These are phyloP conservation scores for Odocoileus virginianus DNA, from an alignment of 2,113 vertebrate genomes.

Conservation along the genomic window DNA sequence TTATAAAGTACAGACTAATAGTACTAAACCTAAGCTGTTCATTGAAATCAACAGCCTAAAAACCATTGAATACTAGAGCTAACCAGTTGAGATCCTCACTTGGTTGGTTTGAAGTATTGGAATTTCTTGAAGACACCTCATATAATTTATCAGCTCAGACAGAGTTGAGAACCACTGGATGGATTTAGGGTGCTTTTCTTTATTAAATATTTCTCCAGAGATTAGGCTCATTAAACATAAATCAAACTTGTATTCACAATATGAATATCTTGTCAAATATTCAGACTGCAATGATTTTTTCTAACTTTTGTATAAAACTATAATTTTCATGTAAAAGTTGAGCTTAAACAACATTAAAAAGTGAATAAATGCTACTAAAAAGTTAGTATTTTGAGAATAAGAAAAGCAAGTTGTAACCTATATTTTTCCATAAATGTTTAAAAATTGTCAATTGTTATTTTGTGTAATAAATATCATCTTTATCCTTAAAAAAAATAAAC, in stretches of 20 bases:
- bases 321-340: not conserved
- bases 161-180: not conserved
- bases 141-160: not conserved
- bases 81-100: not conserved
- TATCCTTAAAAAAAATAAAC: not conserved
- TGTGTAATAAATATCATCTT: not conserved
- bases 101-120: not conserved
- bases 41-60: not conserved
- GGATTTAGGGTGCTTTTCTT: not conserved
- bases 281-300: not conserved
- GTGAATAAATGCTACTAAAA: not conserved
- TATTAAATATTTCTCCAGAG: not conserved
- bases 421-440: not conserved
- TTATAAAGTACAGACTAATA: not conserved
- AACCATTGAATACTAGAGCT: not conserved
- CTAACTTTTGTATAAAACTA: not conserved
- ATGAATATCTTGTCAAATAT: not conserved
- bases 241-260: not conserved
- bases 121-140: not conserved
- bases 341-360: not conserved
- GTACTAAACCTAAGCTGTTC: not conserved
- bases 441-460: not conserved
- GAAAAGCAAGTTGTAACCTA: not conserved
- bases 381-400: constrained; percentile 6
- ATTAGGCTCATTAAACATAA: not conserved